Conservation (phyloP, 2,888 invertebrate species). For the Anthrax anthrax region DNA sequence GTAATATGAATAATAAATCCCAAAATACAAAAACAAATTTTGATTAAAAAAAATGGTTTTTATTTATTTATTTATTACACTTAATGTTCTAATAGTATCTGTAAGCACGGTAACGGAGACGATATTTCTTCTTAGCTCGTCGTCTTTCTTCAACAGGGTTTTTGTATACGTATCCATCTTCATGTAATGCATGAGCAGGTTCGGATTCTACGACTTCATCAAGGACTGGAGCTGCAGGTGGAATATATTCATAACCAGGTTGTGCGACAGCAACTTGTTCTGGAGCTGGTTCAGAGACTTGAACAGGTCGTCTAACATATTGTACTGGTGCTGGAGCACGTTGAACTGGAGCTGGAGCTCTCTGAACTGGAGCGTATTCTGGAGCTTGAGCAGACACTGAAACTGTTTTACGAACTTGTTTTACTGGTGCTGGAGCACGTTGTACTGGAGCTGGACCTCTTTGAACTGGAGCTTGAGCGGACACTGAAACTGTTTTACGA, state of each 20-base stretch:
- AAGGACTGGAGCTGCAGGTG: background rate
- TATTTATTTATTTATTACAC: too few relatives aligned
- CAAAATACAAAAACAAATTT: too few relatives aligned
- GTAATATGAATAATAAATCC: too few relatives aligned
- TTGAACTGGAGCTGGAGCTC: background rate
- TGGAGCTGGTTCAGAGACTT: too few relatives aligned
- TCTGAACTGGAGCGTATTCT: background rate
- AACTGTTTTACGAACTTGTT: background rate
- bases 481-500: background rate
- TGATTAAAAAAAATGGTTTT: too few relatives aligned
- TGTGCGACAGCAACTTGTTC: background rate
- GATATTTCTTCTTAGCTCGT: background rate
- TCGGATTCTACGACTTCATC: background rate
- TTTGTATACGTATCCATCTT: background rate
- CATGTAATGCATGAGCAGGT: background rate
- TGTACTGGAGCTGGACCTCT: background rate
- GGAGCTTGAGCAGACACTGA: background rate
- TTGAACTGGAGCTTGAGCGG: background rate
- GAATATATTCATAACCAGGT: conserved; percentile 1
- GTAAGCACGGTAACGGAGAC: background rate
- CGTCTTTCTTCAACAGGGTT: conserved; percentile 2
- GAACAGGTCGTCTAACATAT: background rate
- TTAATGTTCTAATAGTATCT: too few relatives aligned
- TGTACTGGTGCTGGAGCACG: background rate
- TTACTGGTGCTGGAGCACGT: background rate